phyloP scores from a whole-genome alignment of 2,113 vertebrate species.

The Brachyhypopomus gauderio region DNA sequence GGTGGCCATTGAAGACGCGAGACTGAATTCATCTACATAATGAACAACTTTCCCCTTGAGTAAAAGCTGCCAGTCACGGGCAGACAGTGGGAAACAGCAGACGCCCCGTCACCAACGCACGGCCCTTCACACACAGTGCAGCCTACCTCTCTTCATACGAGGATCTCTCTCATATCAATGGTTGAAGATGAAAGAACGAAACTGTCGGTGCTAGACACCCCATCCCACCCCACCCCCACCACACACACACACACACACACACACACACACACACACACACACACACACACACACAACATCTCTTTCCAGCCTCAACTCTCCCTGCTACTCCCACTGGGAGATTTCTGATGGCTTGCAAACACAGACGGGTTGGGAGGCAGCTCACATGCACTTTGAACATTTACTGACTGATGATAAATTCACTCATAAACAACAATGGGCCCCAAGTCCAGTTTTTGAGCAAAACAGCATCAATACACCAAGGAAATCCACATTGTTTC shows the following conservation, averaged over 20 bases:
- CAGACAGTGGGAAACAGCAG: not conserved
- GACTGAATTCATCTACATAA: not conserved
- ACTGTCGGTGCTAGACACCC: slow-evolving; percentile 14
- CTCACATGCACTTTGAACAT: slow-evolving; percentile 54
- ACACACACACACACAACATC: slow-evolving; percentile 14
- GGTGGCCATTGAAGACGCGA: not conserved
- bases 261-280: not conserved
- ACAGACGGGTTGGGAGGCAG: slow-evolving; percentile 55
- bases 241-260: not conserved
- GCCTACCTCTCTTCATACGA: not conserved
- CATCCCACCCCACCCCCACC: slow-evolving; percentile 40
- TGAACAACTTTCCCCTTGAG: not conserved
- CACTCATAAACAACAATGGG: slow-evolving; percentile 44
- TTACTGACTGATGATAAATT: slow-evolving; percentile 39
- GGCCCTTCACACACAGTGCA: not conserved
- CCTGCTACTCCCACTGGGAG: slow-evolving; percentile 63
- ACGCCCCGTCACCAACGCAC: not conserved
- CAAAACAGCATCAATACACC: slow-evolving; percentile 10
- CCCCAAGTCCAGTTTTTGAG: slow-evolving; percentile 27
- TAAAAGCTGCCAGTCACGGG: slow-evolving; percentile 20
- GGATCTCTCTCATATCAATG: slow-evolving; percentile 35
- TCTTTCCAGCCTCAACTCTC: slow-evolving; percentile 59
- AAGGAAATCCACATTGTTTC: not conserved
- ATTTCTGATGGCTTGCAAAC: slow-evolving; percentile 44
- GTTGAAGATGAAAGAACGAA: slow-evolving; percentile 57